Evolutionary conservation across 2,797 vertebrate species (phyloP).

Genomic region (Sebastes steindachneri): DNA sequence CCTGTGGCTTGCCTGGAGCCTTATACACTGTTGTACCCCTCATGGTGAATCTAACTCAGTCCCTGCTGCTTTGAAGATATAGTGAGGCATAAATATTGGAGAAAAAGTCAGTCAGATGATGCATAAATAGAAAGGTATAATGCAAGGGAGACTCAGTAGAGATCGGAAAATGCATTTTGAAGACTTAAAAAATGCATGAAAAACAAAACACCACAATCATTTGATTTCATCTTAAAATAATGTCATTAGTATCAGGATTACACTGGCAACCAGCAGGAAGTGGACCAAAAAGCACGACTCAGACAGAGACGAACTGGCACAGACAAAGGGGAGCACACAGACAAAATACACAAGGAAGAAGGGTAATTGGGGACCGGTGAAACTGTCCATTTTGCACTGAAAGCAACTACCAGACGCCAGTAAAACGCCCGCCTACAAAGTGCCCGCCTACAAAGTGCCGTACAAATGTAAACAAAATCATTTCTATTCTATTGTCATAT

Average conservation of each 20-base stretch:
- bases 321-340: not conserved
- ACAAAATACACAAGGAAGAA: not conserved
- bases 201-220: not conserved
- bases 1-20: constrained; percentile 71
- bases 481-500: no score
- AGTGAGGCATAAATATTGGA: constrained; percentile 26
- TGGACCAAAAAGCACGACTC: not conserved
- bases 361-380: not conserved
- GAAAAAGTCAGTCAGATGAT: constrained; percentile 21
- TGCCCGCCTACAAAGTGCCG: no score
- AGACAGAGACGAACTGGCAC: no score
- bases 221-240: not conserved
- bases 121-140: not conserved
- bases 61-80: constrained; percentile 47
- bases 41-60: constrained; percentile 43
- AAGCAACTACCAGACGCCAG: no score
- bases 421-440: no score
- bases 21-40: constrained; percentile 47
- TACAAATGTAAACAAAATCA: no score
- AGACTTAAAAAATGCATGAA: not conserved
- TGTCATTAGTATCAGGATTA: not conserved
- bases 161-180: not conserved
- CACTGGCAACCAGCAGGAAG: not conserved
- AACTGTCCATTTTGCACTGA: not conserved
- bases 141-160: not conserved